These are phyloP conservation scores for Cephus cinctus DNA, from an alignment of 1,140 invertebrate species.

Conservation along the genomic window DNA sequence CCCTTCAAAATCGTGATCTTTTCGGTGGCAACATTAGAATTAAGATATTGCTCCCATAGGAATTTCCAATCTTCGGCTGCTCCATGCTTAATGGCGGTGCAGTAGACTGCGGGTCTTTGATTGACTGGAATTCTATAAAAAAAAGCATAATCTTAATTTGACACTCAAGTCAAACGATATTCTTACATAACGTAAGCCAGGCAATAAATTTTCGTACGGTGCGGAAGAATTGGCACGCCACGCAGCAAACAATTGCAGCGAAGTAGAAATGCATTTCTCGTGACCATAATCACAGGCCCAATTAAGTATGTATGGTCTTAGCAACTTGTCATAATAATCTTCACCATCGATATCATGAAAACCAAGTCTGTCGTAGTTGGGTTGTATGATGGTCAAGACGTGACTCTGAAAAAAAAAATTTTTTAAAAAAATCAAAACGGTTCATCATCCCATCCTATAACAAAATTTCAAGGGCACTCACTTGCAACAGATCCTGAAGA, in stretches of 20 bases:
- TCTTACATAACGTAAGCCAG: conserved; percentile 1
- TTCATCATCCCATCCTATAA: background rate
- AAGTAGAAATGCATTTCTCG: conserved; percentile 49
- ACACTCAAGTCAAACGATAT: conserved; percentile 6
- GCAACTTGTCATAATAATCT: conserved; percentile 19
- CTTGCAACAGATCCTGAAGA: conserved; percentile 40
- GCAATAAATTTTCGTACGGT: too few species aligned
- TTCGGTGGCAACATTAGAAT: conserved; percentile 54
- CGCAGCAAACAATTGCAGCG: conserved; percentile 32
- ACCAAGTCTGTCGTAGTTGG: conserved; percentile 59
- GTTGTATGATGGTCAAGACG: conserved; percentile 57
- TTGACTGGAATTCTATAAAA: conserved; percentile 59
- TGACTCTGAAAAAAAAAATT: conserved; percentile 53
- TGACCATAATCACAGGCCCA: conserved; percentile 58
- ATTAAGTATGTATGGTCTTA: conserved; percentile 40
- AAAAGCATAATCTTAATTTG: conserved; percentile 29
- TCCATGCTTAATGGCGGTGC: conserved; percentile 22
- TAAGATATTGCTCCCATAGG: conserved; percentile 21
- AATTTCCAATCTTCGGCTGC: conserved; percentile 16
- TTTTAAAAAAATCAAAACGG: conserved; percentile 2
- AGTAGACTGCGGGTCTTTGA: conserved; percentile 56
- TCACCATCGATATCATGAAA: conserved; percentile 17
- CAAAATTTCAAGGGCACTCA: conserved; percentile 9
- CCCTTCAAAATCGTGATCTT: conserved; percentile 59
- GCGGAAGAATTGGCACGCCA: conserved; percentile 31